Percentiles rank a stretch among this genome's conserved stretches.
These are phyloP conservation scores for Sorex fumeus DNA, from an alignment of 2,113 vertebrate species.

Conservation along the genomic window DNA sequence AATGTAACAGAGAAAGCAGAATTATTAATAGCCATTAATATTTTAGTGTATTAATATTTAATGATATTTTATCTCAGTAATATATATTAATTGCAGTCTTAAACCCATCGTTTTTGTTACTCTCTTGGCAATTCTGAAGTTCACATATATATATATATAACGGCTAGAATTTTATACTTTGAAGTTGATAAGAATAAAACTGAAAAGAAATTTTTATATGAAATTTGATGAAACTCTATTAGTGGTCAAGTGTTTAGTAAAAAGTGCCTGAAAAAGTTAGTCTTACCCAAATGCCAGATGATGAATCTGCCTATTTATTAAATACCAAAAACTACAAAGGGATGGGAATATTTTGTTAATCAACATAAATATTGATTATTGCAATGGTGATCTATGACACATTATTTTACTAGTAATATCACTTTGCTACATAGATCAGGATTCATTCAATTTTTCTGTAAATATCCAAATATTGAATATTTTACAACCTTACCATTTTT, in stretches of 20 bases:
- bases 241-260: background rate
- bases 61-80: slow-evolving; percentile 49
- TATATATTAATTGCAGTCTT: slow-evolving; percentile 52
- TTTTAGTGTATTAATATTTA: slow-evolving; percentile 64
- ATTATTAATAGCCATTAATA: slow-evolving; percentile 3
- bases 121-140: slow-evolving; percentile 8
- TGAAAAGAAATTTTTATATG: background rate
- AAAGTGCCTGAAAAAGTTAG: background rate
- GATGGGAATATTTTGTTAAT: background rate
- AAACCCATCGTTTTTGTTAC: slow-evolving; percentile 34
- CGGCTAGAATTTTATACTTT: slow-evolving; percentile 28
- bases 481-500: background rate
- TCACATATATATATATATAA: background rate
- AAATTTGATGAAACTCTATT: background rate
- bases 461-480: background rate
- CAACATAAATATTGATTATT: background rate
- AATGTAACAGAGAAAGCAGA: slow-evolving; percentile 14
- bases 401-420: background rate
- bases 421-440: background rate
- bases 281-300: background rate
- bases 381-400: background rate
- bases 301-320: background rate
- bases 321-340: background rate
- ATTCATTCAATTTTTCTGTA: background rate
- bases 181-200: background rate